phyloP scores from a whole-genome alignment of 2,113 vertebrate genomes.

The Megaptera novaeangliae region DNA sequence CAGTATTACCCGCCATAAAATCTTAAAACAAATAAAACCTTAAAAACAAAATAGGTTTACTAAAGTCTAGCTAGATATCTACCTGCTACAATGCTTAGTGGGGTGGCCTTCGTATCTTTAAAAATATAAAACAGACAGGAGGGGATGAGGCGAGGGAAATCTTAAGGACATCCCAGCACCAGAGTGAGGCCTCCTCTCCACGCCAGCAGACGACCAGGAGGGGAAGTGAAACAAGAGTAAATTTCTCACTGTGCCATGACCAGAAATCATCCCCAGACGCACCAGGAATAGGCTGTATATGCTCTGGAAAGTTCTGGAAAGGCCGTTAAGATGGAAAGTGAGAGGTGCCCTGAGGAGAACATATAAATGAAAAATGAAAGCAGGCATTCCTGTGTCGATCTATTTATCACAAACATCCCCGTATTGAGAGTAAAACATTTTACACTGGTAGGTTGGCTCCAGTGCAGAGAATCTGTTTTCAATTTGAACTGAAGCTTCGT shows the following conservation, averaged over 20 bases:
- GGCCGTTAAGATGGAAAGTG: neutral
- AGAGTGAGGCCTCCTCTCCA: neutral
- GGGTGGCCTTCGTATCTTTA: neutral
- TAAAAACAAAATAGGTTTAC: neutral
- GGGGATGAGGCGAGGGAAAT: neutral
- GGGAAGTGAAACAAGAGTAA: neutral
- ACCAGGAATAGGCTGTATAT: fast-evolving
- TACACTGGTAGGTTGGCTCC: too few relatives aligned
- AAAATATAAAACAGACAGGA: neutral
- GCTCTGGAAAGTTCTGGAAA: constrained; percentile 19
- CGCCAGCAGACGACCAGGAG: neutral
- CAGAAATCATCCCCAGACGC: neutral
- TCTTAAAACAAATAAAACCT: neutral
- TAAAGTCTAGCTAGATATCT: neutral
- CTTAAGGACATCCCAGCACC: neutral
- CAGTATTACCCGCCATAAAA: neutral
- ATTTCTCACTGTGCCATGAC: neutral
- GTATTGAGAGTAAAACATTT: neutral
- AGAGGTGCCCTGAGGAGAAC: neutral
- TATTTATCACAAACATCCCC: neutral
- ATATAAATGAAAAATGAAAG: neutral
- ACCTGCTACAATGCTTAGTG: neutral
- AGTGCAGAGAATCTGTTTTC: neutral
- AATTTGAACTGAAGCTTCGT: neutral
- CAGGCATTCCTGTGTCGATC: neutral